These are phyloP conservation scores for Mesocentrotus franciscanus DNA, from an alignment of 53 echinoderm and acorn worm genomes.

Conservation along the genomic window DNA sequence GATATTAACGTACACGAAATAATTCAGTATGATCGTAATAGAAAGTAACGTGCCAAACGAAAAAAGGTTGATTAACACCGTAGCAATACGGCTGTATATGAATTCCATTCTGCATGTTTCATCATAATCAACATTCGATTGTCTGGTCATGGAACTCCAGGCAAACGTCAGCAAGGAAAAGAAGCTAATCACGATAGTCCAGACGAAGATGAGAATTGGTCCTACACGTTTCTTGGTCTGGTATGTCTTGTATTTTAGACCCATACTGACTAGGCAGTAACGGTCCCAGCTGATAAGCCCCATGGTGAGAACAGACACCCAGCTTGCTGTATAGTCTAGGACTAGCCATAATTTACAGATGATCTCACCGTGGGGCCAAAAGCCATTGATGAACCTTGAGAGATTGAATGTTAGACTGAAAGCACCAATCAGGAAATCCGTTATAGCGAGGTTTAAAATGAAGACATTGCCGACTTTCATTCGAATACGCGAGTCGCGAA, in stretches of 20 bases:
- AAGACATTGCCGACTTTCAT: slow-evolving; percentile 70
- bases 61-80: slow-evolving; percentile 78
- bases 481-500: slow-evolving; percentile 70
- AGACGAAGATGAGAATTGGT: slow-evolving; percentile 38
- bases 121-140: slow-evolving; percentile 56
- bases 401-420: slow-evolving; percentile 79
- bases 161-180: slow-evolving; percentile 71
- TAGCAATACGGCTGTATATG: not conserved
- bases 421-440: slow-evolving; percentile 76
- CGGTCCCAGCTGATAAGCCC: slow-evolving; percentile 88
- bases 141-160: slow-evolving; percentile 65
- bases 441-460: slow-evolving; percentile 82
- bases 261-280: slow-evolving; percentile 88
- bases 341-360: slow-evolving; percentile 77
- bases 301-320: slow-evolving; percentile 75
- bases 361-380: slow-evolving; percentile 72
- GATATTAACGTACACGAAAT: slow-evolving; percentile 79
- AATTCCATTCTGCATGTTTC: slow-evolving; percentile 81
- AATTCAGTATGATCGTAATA: not conserved
- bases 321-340: slow-evolving; percentile 73
- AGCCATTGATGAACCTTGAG: slow-evolving; percentile 63
- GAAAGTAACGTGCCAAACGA: slow-evolving; percentile 61
- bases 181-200: slow-evolving; percentile 68
- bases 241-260: slow-evolving; percentile 75
- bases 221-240: slow-evolving; percentile 72